phyloP scores from a whole-genome alignment of 2,113 vertebrate species.

The Rhynchomys soricoides region DNA sequence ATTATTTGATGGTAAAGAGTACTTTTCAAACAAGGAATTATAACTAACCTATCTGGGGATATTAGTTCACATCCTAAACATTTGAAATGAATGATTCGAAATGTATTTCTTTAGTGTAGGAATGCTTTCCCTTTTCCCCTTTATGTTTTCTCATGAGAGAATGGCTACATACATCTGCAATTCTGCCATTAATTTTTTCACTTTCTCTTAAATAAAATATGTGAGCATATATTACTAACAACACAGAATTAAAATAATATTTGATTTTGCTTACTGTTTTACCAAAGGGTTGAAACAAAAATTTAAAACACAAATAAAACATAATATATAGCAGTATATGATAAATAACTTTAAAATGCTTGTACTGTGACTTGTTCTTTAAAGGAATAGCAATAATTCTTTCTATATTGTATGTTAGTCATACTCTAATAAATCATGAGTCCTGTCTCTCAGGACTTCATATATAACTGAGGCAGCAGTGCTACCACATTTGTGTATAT shows the following conservation, averaged over 20 bases:
- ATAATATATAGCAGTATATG: too few relatives aligned
- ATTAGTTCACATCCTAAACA: not conserved
- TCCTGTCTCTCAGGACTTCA: slow-evolving; percentile 72
- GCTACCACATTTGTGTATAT: not conserved
- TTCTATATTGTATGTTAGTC: not conserved
- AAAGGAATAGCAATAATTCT: not conserved
- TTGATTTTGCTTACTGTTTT: not conserved
- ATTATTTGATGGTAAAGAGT: not conserved
- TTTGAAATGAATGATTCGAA: not conserved
- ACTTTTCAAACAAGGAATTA: not conserved
- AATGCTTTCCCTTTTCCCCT: not conserved
- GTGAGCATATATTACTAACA: not conserved
- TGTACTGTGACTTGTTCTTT: not conserved
- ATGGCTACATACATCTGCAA: not conserved
- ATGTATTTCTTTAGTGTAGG: not conserved
- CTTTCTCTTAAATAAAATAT: not conserved
- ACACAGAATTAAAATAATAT: too few relatives aligned
- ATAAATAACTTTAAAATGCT: not conserved
- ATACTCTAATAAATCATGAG: not conserved
- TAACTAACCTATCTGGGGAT: not conserved
- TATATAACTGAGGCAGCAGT: not conserved
- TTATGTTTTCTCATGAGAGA: not conserved
- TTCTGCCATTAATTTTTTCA: not conserved
- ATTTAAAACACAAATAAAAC: not conserved
- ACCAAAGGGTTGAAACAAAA: not conserved